A percentile compares a stretch with the other conserved stretches of the same genome.
These are phyloP conservation scores for Drosophila merina DNA, from an alignment of 2,888 invertebrate species.

Conservation along the genomic window DNA sequence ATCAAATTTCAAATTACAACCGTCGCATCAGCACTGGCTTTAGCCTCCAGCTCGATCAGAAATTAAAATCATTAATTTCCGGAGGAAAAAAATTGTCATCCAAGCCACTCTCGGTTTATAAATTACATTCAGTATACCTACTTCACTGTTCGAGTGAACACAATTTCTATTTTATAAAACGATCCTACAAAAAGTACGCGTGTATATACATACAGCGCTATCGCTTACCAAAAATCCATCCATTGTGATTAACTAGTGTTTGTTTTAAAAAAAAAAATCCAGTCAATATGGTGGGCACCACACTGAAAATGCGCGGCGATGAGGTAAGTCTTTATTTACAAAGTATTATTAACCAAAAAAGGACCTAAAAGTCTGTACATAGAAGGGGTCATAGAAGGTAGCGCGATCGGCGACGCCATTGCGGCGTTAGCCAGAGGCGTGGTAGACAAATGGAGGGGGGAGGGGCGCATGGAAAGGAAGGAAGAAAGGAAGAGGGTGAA, in stretches of 20 bases:
- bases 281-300: slow-evolving; percentile 71
- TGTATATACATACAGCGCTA: slow-evolving; percentile 32
- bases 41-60: slow-evolving; percentile 51
- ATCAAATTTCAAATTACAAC: slow-evolving; percentile 78
- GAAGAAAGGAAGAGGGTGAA: slow-evolving; percentile 33
- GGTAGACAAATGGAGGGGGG: slow-evolving; percentile 4
- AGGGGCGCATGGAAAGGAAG: slow-evolving; percentile 15
- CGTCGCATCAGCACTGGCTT: slow-evolving; percentile 53
- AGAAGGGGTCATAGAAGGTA: slow-evolving; percentile 8
- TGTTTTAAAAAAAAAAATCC: slow-evolving; percentile 8
- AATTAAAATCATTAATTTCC: slow-evolving; percentile 4
- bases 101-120: slow-evolving; percentile 49
- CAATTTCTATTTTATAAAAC: slow-evolving; percentile 10
- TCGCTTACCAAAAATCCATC: slow-evolving; percentile 22
- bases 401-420: slow-evolving; percentile 41
- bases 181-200: slow-evolving; percentile 8
- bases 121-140: slow-evolving; percentile 24
- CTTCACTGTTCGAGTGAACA: slow-evolving; percentile 42
- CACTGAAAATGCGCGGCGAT: slow-evolving; percentile 62
- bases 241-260: slow-evolving; percentile 34
- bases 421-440: slow-evolving; percentile 31
- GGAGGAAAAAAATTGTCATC: slow-evolving; percentile 7
- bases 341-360: not conserved
- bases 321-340: slow-evolving; percentile 66
- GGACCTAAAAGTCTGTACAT: not conserved